Conservation (phyloP, 1,140 invertebrate species). For the Drosophila truncata region DNA sequence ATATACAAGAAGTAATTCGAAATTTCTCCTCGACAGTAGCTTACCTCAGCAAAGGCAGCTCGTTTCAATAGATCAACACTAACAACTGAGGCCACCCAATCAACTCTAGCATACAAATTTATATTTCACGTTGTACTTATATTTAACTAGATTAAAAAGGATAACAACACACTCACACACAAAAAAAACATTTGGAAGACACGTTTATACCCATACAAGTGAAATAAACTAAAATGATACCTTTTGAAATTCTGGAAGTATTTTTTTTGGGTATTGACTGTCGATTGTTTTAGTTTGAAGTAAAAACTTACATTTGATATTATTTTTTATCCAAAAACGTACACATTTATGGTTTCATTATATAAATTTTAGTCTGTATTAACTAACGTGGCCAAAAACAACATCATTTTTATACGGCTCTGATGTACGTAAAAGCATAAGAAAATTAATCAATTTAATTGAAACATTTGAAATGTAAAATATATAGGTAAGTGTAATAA, state of each 20-base stretch:
- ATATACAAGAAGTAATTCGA: constrained; percentile 32
- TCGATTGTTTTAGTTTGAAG: too few species aligned
- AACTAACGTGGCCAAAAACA: too few species aligned
- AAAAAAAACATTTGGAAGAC: constrained; percentile 42
- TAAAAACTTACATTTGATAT: too few species aligned
- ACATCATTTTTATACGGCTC: too few species aligned
- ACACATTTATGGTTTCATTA: too few species aligned
- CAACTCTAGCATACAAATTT: constrained; percentile 75
- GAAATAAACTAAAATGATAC: constrained; percentile 64
- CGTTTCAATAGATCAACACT: constrained; percentile 42
- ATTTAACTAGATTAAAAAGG: constrained; percentile 61
- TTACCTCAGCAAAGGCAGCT: constrained; percentile 51
- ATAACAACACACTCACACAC: constrained; percentile 38
- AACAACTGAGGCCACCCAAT: constrained; percentile 58
- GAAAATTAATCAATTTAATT: too few species aligned
- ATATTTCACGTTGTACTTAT: constrained; percentile 74
- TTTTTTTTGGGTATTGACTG: constrained; percentile 1
- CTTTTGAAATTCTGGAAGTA: constrained; percentile 26
- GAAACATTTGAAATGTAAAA: too few species aligned
- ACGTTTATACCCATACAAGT: constrained; percentile 61
- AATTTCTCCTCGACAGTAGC: constrained; percentile 62
- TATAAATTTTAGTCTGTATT: too few species aligned
- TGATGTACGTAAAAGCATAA: too few species aligned
- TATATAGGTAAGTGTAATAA: too few species aligned
- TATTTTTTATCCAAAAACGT: too few species aligned